Conservation (phyloP, 2,797 vertebrate species). For the Liasis olivaceus region DNA sequence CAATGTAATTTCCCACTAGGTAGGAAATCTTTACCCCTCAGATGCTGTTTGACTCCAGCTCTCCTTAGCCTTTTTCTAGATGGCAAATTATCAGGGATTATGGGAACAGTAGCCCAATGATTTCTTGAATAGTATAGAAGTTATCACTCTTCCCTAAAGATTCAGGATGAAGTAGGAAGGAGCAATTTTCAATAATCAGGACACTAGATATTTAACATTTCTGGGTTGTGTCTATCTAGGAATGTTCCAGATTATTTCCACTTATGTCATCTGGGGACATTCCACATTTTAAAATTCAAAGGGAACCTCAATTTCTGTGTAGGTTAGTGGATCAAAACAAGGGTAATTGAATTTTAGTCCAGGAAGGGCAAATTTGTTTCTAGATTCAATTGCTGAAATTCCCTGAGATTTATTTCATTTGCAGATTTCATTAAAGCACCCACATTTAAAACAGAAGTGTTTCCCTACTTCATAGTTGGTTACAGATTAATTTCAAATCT, state of each 20-base stretch:
- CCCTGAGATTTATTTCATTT: slow-evolving; percentile 4
- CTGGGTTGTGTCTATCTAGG: neutral
- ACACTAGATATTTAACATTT: neutral
- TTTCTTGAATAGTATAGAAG: neutral
- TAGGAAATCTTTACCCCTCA: neutral
- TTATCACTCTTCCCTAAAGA: neutral
- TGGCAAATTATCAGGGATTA: neutral
- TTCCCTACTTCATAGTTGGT: neutral
- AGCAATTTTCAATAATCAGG: neutral
- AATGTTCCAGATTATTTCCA: slow-evolving; percentile 16
- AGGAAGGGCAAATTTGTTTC: slow-evolving; percentile 21
- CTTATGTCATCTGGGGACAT: neutral
- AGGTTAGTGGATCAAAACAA: neutral
- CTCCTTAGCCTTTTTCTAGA: neutral
- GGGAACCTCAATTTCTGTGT: neutral
- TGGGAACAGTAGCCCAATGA: neutral
- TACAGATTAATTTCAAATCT: neutral
- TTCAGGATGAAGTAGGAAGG: neutral
- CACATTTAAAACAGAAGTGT: neutral
- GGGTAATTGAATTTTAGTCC: slow-evolving; percentile 9
- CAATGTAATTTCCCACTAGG: neutral
- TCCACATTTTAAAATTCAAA: slow-evolving; percentile 16
- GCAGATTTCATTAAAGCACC: neutral
- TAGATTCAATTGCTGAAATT: slow-evolving; percentile 1
- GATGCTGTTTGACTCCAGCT: neutral